phyloP scores from a whole-genome alignment of 2,797 vertebrate genomes.

The Poliocrania exsul region DNA sequence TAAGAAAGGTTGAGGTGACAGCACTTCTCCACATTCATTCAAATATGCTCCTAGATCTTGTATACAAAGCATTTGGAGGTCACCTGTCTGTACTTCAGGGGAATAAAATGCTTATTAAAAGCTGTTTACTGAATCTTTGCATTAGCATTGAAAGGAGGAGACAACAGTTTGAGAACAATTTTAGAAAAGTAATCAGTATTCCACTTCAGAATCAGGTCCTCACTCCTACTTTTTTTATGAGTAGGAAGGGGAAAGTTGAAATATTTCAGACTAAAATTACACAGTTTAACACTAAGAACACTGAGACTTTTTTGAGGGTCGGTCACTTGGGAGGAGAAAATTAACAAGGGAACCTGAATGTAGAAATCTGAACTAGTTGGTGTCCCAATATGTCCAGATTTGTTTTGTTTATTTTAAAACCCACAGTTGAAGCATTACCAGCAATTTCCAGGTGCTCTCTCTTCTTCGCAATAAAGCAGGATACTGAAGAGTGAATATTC shows the following conservation, averaged over 20 bases:
- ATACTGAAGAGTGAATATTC: background rate
- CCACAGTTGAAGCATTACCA: background rate
- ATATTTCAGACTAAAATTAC: background rate
- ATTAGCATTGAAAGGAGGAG: background rate
- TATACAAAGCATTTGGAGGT: background rate
- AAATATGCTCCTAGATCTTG: background rate
- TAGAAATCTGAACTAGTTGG: background rate
- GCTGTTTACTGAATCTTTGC: background rate
- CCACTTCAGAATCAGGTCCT: background rate
- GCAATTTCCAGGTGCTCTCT: background rate
- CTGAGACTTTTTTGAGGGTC: background rate
- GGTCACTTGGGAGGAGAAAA: background rate
- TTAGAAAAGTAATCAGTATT: background rate
- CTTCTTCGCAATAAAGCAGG: background rate
- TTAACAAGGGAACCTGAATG: fast-evolving
- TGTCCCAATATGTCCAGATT: background rate
- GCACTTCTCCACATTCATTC: background rate
- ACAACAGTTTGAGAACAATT: background rate
- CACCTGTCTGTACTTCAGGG: background rate
- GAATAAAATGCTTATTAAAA: slow-evolving; percentile 13
- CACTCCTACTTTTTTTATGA: background rate
- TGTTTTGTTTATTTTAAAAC: background rate
- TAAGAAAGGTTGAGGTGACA: background rate
- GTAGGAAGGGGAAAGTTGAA: background rate
- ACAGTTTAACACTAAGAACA: background rate